Conservation (phyloP, 2,797 vertebrate genomes). For the Lagorchestes hirsutus region DNA sequence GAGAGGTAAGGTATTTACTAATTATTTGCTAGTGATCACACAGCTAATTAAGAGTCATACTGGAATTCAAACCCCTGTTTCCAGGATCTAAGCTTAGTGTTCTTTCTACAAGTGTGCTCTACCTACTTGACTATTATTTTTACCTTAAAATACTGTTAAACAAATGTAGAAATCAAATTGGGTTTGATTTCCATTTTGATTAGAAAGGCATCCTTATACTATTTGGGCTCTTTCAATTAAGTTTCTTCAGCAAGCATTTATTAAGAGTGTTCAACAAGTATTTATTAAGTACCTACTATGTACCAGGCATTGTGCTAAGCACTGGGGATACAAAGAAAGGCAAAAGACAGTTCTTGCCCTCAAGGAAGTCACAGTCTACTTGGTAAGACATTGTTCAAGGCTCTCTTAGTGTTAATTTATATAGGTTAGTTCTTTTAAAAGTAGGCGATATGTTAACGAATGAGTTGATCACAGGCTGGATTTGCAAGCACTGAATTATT, state of each 20-base stretch:
- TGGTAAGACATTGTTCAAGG: not conserved
- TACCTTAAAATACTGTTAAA: not conserved
- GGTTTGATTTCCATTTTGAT: not conserved
- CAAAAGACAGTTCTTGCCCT: not conserved
- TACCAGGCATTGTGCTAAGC: not conserved
- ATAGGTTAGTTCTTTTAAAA: not conserved
- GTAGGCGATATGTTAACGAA: not conserved
- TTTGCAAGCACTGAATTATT: not conserved
- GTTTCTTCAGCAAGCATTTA: not conserved
- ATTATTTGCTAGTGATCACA: not conserved
- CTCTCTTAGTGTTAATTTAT: not conserved
- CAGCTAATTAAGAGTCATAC: not conserved
- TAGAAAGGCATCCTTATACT: not conserved
- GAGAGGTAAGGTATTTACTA: not conserved
- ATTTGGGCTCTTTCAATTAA: not conserved
- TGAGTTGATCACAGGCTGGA: not conserved
- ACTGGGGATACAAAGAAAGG: not conserved
- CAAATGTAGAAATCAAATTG: not conserved
- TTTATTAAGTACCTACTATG: not conserved
- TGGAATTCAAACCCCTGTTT: not conserved
- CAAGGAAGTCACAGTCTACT: not conserved
- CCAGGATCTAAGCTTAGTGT: not conserved
- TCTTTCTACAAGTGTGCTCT: not conserved
- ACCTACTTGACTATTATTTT: not conserved
- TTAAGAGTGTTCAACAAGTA: not conserved